Conservation (phyloP, 2,888 invertebrate genomes). For the Drosophila recens region DNA sequence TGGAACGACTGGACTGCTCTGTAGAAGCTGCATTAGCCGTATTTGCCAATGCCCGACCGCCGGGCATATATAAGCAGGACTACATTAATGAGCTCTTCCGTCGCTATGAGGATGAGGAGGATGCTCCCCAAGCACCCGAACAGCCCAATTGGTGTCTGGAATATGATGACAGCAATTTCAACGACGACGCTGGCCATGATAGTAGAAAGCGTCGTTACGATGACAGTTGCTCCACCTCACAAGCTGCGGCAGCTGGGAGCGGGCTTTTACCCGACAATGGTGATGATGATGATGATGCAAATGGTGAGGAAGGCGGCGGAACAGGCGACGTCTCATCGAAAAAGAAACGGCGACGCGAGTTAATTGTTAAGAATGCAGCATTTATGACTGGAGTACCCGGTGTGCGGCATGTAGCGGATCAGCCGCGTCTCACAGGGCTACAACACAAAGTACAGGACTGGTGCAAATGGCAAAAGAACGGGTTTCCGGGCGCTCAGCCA, state of each 20-base stretch:
- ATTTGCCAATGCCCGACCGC: conserved; percentile 91
- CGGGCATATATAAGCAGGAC: conserved; percentile 99
- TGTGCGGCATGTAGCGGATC: conserved; percentile 90
- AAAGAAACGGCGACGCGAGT: conserved; percentile 86
- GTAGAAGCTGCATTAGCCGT: conserved; percentile 93
- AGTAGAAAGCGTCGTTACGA: conserved; percentile 67
- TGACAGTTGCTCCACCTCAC: conserved; percentile 68
- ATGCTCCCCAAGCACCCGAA: conserved; percentile 90
- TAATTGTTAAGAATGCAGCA: conserved; percentile 87
- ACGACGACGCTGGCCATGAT: conserved; percentile 58
- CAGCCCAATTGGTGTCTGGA: conserved; percentile 95
- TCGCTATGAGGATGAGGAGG: conserved; percentile 91
- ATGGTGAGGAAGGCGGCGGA: conserved; percentile 54
- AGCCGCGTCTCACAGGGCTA: conserved; percentile 87
- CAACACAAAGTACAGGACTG: conserved; percentile 91
- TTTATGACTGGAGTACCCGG: conserved; percentile 96
- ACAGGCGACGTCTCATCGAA: conserved; percentile 60
- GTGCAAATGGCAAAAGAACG: conserved; percentile 92
- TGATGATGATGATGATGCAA: conserved; percentile 31
- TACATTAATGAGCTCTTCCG: conserved; percentile 95
- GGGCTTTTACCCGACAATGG: conserved; percentile 46
- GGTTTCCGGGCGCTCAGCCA: conserved; percentile 98
- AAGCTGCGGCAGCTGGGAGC: conserved; percentile 49
- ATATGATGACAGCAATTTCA: conserved; percentile 85
- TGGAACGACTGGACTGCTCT: conserved; percentile 92